These are phyloP conservation scores for Philereme transversata DNA, from an alignment of 2,888 invertebrate species.

Conservation along the genomic window DNA sequence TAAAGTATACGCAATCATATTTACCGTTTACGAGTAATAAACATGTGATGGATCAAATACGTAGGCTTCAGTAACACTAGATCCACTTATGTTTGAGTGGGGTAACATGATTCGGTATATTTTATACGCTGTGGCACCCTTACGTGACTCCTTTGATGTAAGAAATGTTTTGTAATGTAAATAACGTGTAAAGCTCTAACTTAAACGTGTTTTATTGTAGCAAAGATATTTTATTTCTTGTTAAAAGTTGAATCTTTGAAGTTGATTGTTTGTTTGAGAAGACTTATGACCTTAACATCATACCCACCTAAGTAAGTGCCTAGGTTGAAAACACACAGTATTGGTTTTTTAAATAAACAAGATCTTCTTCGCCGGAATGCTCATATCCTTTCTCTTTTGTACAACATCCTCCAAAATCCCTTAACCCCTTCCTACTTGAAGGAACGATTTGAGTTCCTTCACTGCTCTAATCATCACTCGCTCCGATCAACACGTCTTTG, in stretches of 20 bases:
- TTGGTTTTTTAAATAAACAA: too few relatives aligned
- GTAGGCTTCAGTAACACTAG: conserved; percentile 11
- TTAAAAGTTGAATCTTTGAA: background rate
- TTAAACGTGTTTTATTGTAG: conserved; percentile 31
- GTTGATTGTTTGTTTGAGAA: too few relatives aligned
- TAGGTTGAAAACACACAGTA: too few relatives aligned
- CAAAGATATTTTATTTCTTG: background rate
- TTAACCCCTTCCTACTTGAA: too few relatives aligned
- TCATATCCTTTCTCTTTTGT: too few relatives aligned
- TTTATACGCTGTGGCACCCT: conserved; percentile 6
- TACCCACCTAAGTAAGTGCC: too few relatives aligned
- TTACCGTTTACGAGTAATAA: conserved; percentile 18
- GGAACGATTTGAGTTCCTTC: too few relatives aligned
- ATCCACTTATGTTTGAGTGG: conserved; percentile 23
- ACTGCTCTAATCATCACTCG: too few relatives aligned
- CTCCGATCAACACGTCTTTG: too few relatives aligned
- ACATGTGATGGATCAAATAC: conserved; percentile 26
- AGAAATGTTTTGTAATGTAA: conserved; percentile 40
- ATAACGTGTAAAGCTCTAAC: conserved; percentile 39
- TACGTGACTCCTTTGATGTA: conserved; percentile 39
- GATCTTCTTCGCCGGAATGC: too few relatives aligned
- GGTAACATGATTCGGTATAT: conserved; percentile 17
- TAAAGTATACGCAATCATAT: background rate
- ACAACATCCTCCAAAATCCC: too few relatives aligned
- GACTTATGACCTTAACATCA: too few relatives aligned